Evolutionary conservation across 2,113 vertebrate genomes (phyloP).

Genomic region (Sitta europaea): DNA sequence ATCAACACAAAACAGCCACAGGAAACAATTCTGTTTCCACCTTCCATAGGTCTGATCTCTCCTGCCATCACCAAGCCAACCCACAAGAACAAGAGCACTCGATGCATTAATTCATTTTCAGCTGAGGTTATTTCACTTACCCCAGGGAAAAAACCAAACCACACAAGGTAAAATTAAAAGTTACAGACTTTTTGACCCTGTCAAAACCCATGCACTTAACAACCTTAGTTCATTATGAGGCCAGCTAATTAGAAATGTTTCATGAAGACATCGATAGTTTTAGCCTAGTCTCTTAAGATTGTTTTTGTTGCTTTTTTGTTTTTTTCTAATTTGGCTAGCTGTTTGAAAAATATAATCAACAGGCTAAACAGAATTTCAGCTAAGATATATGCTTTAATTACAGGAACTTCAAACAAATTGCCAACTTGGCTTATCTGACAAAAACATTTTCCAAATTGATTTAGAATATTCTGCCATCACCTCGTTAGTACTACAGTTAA

Average conservation of each 20-base stretch:
- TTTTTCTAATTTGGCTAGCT: neutral
- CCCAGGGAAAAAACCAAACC: neutral
- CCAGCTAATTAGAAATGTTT: slow-evolving; percentile 8
- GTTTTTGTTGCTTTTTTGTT: neutral
- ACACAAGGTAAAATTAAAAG: neutral
- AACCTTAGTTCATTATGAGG: neutral
- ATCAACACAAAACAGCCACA: neutral
- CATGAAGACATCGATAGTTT: neutral
- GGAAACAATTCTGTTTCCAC: neutral
- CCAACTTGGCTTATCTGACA: slow-evolving; percentile 1
- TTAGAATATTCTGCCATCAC: neutral
- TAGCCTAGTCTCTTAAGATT: neutral
- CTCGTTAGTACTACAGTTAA: slow-evolving; percentile 4
- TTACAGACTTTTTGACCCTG: neutral
- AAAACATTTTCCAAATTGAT: slow-evolving; percentile 8
- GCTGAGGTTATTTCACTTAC: neutral
- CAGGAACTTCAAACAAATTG: neutral
- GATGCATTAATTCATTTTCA: neutral
- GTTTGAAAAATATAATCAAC: slow-evolving; percentile 17
- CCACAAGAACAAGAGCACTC: neutral
- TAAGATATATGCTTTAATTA: slow-evolving; percentile 50
- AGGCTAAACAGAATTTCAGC: slow-evolving; percentile 15
- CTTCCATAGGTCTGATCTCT: neutral
- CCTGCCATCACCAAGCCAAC: neutral
- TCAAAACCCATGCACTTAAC: neutral